These are phyloP conservation scores for Lordiphosa mommai DNA, from an alignment of 1,140 invertebrate species.

Conservation along the genomic window DNA sequence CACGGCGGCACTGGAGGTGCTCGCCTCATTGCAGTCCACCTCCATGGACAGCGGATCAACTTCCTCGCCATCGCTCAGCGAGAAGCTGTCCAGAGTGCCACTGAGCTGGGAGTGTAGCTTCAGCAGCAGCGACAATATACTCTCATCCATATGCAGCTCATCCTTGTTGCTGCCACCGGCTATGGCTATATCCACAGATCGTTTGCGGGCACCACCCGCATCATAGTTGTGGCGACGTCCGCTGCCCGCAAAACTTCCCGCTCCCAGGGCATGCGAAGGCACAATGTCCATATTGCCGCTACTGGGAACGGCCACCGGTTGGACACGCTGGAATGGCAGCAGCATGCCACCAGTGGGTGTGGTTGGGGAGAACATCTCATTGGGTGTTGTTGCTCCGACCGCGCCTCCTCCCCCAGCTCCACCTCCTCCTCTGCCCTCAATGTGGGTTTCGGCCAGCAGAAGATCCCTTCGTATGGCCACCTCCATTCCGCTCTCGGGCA, in stretches of 20 bases:
- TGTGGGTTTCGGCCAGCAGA: conserved; percentile 50
- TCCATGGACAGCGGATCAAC: conserved; percentile 52
- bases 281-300: conserved; percentile 70
- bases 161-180: conserved; percentile 79
- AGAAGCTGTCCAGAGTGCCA: conserved; percentile 89
- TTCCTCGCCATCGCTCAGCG: conserved; percentile 79
- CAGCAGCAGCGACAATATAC: conserved; percentile 93
- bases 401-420: conserved; percentile 5
- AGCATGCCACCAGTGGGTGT: conserved; percentile 66
- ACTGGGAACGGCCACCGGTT: conserved; percentile 74
- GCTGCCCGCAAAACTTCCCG: conserved; percentile 18
- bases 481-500: conserved; percentile 77
- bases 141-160: conserved; percentile 89
- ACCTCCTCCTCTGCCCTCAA: conserved; percentile 22
- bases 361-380: conserved; percentile 75
- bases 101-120: conserved; percentile 96
- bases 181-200: conserved; percentile 71
- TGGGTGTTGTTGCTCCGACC: conserved; percentile 12
- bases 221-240: conserved; percentile 42
- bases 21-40: conserved; percentile 71
- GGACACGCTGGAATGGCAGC: conserved; percentile 75
- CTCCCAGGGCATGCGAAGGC: conserved; percentile 48
- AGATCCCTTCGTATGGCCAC: conserved; percentile 74
- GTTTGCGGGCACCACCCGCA: conserved; percentile 57
- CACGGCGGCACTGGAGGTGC: conserved; percentile 50